These are phyloP conservation scores for Andrena minutula DNA, from an alignment of 2,888 invertebrate species.

Conservation along the genomic window DNA sequence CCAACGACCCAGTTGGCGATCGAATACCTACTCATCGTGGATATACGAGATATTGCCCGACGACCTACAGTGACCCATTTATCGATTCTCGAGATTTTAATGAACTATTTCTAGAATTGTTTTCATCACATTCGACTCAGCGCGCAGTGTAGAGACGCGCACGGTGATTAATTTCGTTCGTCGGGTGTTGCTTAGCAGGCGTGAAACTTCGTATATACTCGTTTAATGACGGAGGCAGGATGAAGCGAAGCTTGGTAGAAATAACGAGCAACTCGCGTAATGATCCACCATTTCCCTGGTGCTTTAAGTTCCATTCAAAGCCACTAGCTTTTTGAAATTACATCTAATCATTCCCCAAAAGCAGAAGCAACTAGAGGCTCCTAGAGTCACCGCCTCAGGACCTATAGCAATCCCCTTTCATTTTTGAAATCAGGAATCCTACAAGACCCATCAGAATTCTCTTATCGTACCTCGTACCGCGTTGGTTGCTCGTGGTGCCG, in stretches of 20 bases:
- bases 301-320: not conserved
- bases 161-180: not conserved
- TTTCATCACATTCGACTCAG: slow-evolving; percentile 37
- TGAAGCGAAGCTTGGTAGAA: slow-evolving; percentile 11
- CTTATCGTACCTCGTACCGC: not conserved
- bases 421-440: not conserved
- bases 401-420: not conserved
- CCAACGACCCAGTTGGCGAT: slow-evolving; percentile 76
- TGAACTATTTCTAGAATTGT: slow-evolving; percentile 53
- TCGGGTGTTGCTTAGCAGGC: not conserved
- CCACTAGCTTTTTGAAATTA: not conserved
- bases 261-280: slow-evolving; percentile 4
- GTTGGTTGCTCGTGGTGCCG: too few relatives aligned
- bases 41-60: slow-evolving; percentile 65
- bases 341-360: too few relatives aligned
- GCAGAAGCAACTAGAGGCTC: too few relatives aligned
- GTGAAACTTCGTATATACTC: not conserved
- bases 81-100: slow-evolving; percentile 75
- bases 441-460: not conserved
- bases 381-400: too few relatives aligned
- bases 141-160: not conserved
- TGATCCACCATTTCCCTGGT: not conserved
- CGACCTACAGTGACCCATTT: slow-evolving; percentile 77
- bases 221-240: not conserved
- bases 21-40: slow-evolving; percentile 53